Evolutionary conservation across 2,113 vertebrate genomes (phyloP).

Genomic region (Xiphophorus maculatus): DNA sequence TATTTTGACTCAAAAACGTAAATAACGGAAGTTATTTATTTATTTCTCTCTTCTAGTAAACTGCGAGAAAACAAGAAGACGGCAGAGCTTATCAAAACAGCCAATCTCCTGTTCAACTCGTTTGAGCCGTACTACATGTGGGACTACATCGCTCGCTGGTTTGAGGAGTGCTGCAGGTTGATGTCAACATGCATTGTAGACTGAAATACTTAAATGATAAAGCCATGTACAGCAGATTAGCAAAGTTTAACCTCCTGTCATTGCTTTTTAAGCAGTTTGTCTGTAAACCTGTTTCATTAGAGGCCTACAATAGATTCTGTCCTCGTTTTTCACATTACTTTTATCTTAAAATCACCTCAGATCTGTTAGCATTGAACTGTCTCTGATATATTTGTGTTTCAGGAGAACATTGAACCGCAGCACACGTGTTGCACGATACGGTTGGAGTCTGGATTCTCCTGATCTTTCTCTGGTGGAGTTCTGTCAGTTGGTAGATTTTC

Average conservation of each 20-base stretch:
- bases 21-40: not conserved
- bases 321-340: no score
- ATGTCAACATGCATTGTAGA: slow-evolving; percentile 2
- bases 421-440: slow-evolving; percentile 74
- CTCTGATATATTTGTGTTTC: slow-evolving; percentile 23
- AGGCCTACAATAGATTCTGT: not conserved
- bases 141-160: slow-evolving; percentile 98
- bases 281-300: not conserved
- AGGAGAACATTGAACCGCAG: slow-evolving; percentile 87
- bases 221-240: not conserved
- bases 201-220: not conserved
- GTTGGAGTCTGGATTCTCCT: slow-evolving; percentile 78
- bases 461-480: slow-evolving; percentile 91
- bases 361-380: not conserved
- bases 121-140: slow-evolving; percentile 99
- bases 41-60: slow-evolving; percentile 82
- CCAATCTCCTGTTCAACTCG: slow-evolving; percentile 98
- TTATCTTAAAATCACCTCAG: not conserved
- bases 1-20: not conserved
- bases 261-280: not conserved
- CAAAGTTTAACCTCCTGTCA: no score
- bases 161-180: slow-evolving; percentile 98
- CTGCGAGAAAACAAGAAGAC: slow-evolving; percentile 98
- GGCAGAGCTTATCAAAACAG: slow-evolving; percentile 97
- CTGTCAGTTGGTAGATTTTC: slow-evolving; percentile 96